phyloP scores from a whole-genome alignment of 2,797 vertebrate species.

The Betta splendens region DNA sequence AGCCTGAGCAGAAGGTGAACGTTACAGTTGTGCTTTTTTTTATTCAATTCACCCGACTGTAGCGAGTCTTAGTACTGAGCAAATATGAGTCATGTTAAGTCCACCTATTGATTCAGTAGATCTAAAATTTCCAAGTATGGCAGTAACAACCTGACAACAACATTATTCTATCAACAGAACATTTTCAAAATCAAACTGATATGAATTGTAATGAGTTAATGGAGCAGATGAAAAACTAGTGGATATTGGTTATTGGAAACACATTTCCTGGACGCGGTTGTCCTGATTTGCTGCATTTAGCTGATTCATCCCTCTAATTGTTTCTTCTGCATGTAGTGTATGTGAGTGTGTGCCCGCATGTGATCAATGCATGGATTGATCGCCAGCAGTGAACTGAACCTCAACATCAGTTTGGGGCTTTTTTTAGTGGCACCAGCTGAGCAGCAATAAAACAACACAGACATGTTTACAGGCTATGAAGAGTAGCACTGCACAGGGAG shows the following conservation, averaged over 20 bases:
- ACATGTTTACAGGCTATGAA: constrained; percentile 40
- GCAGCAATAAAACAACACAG: constrained; percentile 17
- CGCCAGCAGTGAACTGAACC: constrained; percentile 19
- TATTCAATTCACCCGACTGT: too few species aligned
- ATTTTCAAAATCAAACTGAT: neutral
- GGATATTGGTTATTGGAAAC: neutral
- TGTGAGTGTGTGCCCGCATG: neutral
- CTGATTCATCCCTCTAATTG: neutral
- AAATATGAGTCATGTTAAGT: too few species aligned
- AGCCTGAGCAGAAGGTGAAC: too few species aligned
- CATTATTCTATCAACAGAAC: neutral
- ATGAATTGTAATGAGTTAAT: neutral
- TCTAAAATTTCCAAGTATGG: too few species aligned
- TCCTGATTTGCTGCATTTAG: constrained; percentile 13
- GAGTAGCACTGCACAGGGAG: neutral
- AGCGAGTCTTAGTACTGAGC: too few species aligned
- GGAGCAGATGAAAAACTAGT: neutral
- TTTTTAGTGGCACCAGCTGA: neutral
- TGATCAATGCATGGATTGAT: constrained; percentile 47
- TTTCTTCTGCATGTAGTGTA: neutral
- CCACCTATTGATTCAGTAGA: too few species aligned
- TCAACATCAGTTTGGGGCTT: neutral
- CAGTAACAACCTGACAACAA: too few species aligned
- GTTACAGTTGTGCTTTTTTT: too few species aligned
- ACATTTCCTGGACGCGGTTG: constrained; percentile 4